Evolutionary conservation across 2,888 invertebrate genomes (phyloP).

Genomic region (Himalopsyche anomala): DNA sequence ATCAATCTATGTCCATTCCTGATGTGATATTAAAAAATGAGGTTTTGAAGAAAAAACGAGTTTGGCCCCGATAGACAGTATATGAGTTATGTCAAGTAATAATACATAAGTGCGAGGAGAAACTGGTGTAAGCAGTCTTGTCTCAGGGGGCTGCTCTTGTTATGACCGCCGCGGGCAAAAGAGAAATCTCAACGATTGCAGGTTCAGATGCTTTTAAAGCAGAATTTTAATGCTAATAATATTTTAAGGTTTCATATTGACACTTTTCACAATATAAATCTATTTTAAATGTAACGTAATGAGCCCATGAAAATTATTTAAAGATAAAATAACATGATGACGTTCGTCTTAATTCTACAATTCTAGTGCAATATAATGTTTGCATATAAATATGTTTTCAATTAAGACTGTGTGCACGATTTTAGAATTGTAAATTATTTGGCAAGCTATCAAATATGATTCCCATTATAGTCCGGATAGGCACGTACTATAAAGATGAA

Average conservation of each 20-base stretch:
- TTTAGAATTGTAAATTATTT: background rate
- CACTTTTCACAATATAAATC: no score
- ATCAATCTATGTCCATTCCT: conserved; percentile 35
- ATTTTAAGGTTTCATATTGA: no score
- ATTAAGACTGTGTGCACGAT: background rate
- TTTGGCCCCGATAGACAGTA: conserved; percentile 20
- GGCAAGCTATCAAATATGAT: background rate
- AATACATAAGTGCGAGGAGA: conserved; percentile 26
- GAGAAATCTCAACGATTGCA: conserved; percentile 30
- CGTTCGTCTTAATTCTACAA: no score
- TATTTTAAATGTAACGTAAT: no score
- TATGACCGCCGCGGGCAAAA: background rate
- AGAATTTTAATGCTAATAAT: no score
- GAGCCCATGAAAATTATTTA: no score
- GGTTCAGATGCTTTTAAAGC: no score
- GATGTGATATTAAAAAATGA: conserved; percentile 35
- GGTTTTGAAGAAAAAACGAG: conserved; percentile 26
- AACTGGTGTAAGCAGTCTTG: conserved; percentile 35
- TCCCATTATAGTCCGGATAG: no score
- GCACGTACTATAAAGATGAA: no score
- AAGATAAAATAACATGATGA: no score
- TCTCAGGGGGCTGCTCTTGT: conserved; percentile 41
- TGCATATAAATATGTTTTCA: background rate
- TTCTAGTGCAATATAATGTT: background rate
- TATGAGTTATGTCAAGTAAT: conserved; percentile 31